Evolutionary conservation across 2,113 vertebrate genomes (phyloP).

Genomic region (Galeopterus variegatus): DNA sequence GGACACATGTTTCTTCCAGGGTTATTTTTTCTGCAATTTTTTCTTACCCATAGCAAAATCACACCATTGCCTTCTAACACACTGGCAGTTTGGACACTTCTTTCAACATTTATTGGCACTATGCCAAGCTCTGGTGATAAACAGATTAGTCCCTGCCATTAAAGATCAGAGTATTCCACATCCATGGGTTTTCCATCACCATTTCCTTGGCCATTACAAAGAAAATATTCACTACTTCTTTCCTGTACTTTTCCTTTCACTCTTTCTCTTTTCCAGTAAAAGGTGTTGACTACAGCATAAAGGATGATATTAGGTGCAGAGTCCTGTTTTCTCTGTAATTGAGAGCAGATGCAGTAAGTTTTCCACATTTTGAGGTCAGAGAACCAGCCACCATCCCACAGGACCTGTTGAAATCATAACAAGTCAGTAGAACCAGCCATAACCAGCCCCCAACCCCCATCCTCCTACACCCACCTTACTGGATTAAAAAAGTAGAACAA

Average conservation of each 20-base stretch:
- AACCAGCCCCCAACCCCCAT: no score
- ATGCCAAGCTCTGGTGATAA: neutral
- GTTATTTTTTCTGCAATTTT: neutral
- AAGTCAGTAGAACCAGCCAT: neutral
- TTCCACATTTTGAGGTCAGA: neutral
- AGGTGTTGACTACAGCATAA: neutral
- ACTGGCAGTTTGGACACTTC: neutral
- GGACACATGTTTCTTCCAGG: neutral
- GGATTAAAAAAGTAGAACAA: neutral
- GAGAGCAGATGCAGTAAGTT: neutral
- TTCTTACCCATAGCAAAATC: neutral
- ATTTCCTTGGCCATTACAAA: neutral
- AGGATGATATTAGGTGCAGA: neutral
- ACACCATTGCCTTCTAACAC: neutral
- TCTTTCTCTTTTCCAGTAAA: neutral
- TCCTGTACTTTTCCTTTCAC: neutral
- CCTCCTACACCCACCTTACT: no score
- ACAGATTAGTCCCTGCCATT: neutral
- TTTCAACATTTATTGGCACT: neutral
- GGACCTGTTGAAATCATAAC: neutral
- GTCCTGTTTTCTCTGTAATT: neutral
- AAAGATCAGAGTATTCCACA: neutral
- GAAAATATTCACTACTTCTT: neutral
- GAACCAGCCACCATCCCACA: neutral
- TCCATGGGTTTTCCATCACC: neutral